phyloP scores from a whole-genome alignment of 2,797 vertebrate species.

The Danio aesculapii region DNA sequence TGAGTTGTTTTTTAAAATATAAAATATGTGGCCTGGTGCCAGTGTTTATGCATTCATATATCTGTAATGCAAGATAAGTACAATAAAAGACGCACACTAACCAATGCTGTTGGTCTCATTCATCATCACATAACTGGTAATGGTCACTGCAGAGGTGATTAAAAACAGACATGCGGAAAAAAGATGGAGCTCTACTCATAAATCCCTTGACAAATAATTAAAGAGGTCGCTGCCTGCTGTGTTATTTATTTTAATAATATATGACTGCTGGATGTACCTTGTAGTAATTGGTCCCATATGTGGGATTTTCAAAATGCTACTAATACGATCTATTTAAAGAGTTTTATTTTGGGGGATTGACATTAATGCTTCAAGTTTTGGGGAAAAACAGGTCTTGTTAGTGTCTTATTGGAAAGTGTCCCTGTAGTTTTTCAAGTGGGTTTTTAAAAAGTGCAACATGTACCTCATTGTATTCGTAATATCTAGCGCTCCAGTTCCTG shows the following conservation, averaged over 20 bases:
- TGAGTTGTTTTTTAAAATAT: neutral
- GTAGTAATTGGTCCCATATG: slow-evolving; percentile 22
- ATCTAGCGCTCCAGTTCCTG: neutral
- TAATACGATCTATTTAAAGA: neutral
- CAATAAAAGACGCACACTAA: slow-evolving; percentile 59
- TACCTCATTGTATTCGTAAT: neutral
- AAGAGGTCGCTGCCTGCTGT: neutral
- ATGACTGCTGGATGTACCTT: neutral
- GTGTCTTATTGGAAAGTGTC: slow-evolving; percentile 6
- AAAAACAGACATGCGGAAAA: neutral
- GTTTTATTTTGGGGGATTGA: slow-evolving; percentile 16
- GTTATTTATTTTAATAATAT: slow-evolving; percentile 15
- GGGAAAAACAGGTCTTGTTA: neutral
- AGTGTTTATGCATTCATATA: slow-evolving; percentile 68
- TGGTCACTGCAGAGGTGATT: neutral
- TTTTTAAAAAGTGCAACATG: neutral
- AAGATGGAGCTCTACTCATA: slow-evolving; percentile 11
- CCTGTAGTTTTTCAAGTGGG: slow-evolving; percentile 7
- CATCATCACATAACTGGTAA: slow-evolving; percentile 1
- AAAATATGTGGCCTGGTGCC: slow-evolving; percentile 42
- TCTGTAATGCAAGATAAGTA: slow-evolving; percentile 63
- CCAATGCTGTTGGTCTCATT: slow-evolving; percentile 26
- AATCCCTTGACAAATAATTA: slow-evolving; percentile 9
- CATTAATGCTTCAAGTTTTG: neutral
- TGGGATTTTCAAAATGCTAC: slow-evolving; percentile 1